A percentile compares a stretch with the other conserved stretches of the same genome.
These are phyloP conservation scores for Avahi laniger DNA, from an alignment of 2,797 vertebrate species.

Conservation along the genomic window DNA sequence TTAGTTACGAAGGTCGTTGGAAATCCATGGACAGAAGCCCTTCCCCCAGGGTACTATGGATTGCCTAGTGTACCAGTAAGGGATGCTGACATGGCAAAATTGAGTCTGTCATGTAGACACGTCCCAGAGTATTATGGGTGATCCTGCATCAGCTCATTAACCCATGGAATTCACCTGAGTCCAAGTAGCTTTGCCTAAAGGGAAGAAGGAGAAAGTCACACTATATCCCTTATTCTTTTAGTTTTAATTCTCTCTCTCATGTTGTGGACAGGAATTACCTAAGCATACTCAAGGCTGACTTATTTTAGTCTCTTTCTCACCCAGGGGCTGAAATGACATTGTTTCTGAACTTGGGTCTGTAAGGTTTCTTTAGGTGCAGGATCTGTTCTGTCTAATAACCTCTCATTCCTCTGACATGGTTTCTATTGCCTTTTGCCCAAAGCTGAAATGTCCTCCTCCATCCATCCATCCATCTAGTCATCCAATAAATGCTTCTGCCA, in stretches of 20 bases:
- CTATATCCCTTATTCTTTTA: neutral
- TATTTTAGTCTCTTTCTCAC: conserved; percentile 9
- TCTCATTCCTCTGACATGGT: neutral
- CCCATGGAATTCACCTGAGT: neutral
- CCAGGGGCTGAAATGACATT: neutral
- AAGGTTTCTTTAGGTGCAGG: neutral
- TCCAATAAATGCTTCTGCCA: neutral
- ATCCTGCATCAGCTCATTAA: neutral
- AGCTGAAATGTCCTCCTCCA: conserved; percentile 5
- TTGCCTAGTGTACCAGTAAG: neutral
- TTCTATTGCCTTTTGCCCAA: conserved; percentile 2
- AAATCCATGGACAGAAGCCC: neutral
- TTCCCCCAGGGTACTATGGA: neutral
- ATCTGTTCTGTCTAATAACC: neutral
- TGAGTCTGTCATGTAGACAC: neutral
- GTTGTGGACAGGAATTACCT: neutral
- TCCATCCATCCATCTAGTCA: neutral
- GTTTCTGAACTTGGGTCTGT: neutral
- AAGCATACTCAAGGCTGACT: neutral
- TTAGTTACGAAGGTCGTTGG: neutral
- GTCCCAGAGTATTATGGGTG: neutral
- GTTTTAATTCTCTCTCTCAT: conserved; percentile 12
- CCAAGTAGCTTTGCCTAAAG: neutral
- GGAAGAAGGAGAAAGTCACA: conserved; percentile 10
- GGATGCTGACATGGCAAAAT: neutral